Evolutionary conservation across 2,113 vertebrate species (phyloP).

Genomic region (Microcebus tavaratra): DNA sequence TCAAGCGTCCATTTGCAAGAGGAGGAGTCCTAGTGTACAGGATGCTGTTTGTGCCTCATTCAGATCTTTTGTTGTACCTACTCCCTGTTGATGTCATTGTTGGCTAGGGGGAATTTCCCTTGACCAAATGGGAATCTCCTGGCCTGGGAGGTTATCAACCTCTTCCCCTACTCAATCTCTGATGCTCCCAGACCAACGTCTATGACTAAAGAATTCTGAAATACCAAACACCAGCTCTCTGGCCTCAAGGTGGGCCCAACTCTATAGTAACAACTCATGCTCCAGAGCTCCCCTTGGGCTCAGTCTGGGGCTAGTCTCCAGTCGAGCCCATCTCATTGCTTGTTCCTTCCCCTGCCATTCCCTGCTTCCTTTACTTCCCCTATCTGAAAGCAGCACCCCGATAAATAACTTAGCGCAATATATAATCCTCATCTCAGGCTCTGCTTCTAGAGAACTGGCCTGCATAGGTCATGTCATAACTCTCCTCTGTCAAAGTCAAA

Average conservation of each 20-base stretch:
- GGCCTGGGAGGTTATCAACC: neutral
- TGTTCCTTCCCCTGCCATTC: neutral
- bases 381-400: neutral
- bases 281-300: neutral
- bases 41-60: neutral
- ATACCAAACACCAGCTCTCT: neutral
- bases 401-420: neutral
- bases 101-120: neutral
- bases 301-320: neutral
- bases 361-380: neutral
- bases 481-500: neutral
- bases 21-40: neutral
- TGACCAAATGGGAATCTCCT: neutral
- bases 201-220: neutral
- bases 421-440: neutral
- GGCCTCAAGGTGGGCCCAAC: neutral
- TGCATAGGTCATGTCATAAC: neutral
- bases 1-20: neutral
- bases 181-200: neutral
- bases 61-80: neutral
- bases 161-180: neutral
- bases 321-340: neutral
- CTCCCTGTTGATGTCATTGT: neutral
- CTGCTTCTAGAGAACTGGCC: neutral
- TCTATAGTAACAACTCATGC: neutral